Base-by-base conservation (phyloP, 2,888 invertebrate genomes). In the Lasioglossum malachurum region DNA sequence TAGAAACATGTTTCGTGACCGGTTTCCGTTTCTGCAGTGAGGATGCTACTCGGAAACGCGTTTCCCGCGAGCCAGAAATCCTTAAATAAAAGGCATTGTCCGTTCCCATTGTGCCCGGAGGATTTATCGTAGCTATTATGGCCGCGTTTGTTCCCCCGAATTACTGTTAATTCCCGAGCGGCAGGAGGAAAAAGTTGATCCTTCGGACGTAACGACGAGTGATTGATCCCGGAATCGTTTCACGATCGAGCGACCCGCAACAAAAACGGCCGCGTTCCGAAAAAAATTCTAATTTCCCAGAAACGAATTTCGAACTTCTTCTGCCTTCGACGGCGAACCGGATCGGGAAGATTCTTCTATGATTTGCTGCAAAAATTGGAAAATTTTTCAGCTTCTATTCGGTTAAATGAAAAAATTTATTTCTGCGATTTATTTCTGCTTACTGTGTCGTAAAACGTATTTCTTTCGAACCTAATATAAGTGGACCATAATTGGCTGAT, bases 91-190 rank as follows among this genome's bases (percentile, higher is more conserved):
- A 57, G 71, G 14, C 41, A 84, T 71, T 77, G 44, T 69, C 64
- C 53, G 60, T 31, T 38, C 16, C 44, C 44, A 69, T 53, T 84
- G 64, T 60, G 16, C 23, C 31, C 53, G n/a, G 23, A 19, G 1
- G 44, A 75, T 75, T 81, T 75, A 78, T 86, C 57, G 44, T 14
- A 19, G 67, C 71, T 75, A 75, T 71, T 53, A 67, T 35, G 72
- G 27, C 19, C 53, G 4, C 35, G 57, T 75, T 78, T 80, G 44
- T 38, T 75, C 67, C 78, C 19, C 12, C 31, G 38, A 75, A 75
- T 86, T 73, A 64, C 46, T 5, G 31, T 75, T 75, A 67, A 80
- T 75, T 71, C 69, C 75, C 64, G 19, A 23, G 2, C 67, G 41
- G 23, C 23, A 12, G 41, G 53, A 27, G 41, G 72, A 79, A 64